Base-by-base conservation (phyloP, 2,113 vertebrate genomes). In the Hepsetus odoe region DNA sequence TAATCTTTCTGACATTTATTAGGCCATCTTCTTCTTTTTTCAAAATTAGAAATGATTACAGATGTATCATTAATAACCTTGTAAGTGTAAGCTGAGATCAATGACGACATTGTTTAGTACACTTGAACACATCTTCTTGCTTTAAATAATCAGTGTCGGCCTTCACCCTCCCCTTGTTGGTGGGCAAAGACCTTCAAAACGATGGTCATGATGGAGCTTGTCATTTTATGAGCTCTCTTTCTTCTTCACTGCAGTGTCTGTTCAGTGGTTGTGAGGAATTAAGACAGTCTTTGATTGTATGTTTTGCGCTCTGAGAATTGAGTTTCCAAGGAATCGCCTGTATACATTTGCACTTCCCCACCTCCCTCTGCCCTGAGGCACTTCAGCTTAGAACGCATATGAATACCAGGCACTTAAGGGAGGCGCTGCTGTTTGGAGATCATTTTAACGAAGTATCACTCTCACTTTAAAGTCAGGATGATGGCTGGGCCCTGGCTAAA, bases 311-410 rank as follows among this genome's bases (percentile, higher is more conserved):
- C 18, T 22, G 14, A 61, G 38, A 38, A 24, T 33, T 55, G 64
- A 58, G 65, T 82, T 70, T 75, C 71, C 38, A 55, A 20, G 56
- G 56, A 42, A 49, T 22, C 38, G 70, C 30, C 33, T 74, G n/a
- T 40, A n/a, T 53, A 61, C 6, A 30, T 3, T 74, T 51, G 24
- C 72, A 82, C 76, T 83, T 85, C 55, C 32, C 44, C 67, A 14
- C 30, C 53, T 69, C 58, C 76, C 14, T 18, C 44, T 35, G 53
- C 32, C 46, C 70, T 33, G 10, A 53, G 73, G 46, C 20, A 51
- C 28, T 67, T 46, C 20, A 72, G 53, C 80, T 69, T 61, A 0
- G 32, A 66, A 79, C 44, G 46, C 33, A 71, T 75, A 38, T 51
- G 49, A 81, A 72, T 33, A 33, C 46, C 28, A 42, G 44, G 24